Percentiles rank a stretch among this genome's conserved stretches.
These are phyloP conservation scores for Centruroides sculpturatus DNA, from an alignment of 1,140 invertebrate species.

Conservation along the genomic window DNA sequence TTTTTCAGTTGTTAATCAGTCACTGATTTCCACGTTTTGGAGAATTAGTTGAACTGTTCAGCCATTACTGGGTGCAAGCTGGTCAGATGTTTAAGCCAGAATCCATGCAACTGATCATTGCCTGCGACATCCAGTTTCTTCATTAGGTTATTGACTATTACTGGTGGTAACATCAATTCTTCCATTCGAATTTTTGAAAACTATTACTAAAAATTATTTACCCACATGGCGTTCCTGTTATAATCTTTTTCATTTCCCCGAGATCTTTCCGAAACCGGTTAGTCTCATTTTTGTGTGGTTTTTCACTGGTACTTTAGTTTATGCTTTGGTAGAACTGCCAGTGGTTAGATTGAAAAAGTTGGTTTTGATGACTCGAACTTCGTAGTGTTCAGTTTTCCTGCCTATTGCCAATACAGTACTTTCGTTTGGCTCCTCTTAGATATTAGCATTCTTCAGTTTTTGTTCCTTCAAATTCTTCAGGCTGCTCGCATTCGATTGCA, in stretches of 20 bases:
- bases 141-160: too few species aligned
- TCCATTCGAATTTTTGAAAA: too few species aligned
- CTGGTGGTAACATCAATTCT: too few species aligned
- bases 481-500: not conserved
- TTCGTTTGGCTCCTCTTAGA: not conserved
- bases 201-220: too few species aligned
- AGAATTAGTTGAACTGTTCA: not conserved
- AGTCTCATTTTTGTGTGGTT: too few species aligned
- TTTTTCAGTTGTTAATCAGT: not conserved
- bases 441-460: not conserved
- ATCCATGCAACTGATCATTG: not conserved
- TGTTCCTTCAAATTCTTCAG: not conserved
- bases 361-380: too few species aligned
- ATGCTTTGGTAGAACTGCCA: too few species aligned
- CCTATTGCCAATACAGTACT: not conserved
- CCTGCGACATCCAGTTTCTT: not conserved
- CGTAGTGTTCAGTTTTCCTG: not conserved
- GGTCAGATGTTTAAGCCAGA: not conserved
- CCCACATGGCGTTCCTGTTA: too few species aligned
- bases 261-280: too few species aligned
- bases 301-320: too few species aligned
- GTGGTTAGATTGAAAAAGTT: too few species aligned
- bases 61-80: not conserved
- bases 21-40: not conserved
- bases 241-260: too few species aligned